Evolutionary conservation across 2,113 vertebrate species (phyloP), one percentile per base, ranked within the genome.

Genomic region (Tonatia bakeri): DNA sequence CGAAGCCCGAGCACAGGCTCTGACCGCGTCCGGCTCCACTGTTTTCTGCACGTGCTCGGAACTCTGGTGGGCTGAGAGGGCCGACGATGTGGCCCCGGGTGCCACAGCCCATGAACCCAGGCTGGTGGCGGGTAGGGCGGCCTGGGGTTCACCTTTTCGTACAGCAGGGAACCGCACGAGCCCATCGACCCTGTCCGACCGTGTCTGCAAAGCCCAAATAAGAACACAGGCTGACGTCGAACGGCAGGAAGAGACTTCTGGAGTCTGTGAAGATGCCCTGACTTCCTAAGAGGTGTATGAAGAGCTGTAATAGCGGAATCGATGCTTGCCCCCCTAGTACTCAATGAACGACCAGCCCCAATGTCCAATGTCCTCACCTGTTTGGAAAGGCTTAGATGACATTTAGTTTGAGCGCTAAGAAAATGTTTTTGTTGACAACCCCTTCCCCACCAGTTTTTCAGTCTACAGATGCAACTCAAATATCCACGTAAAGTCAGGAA

Each of bases 1-100:
- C 99, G 98, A 99, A 98, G 98, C 97, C 96, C 98, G 98, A 99
- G 99, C 99, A 99, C 97, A 99, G 97, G 98, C 90, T 47, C 96
- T 99, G 98, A 99, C 99, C 98, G 97, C 96, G 90, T 97, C 97
- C 97, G 98, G 98, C 98, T 98, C 94, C 82, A 96, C 65, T 87
- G 97, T 97, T 90, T 96, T 98, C 96, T 98, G 85, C 26, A 87
- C 91, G 95, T 97, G 94, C 94, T 94, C 69, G 97, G 96, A 97
- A 97, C 98, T 94, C 82, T 97, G 56, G 40, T 8, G 26, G 36
- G 43, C 67, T 50, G 52, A 76, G 54, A 87, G 28, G 14, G 47
- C 12, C 31, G 26, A 47, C 38, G 43, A n/a, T 54, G 96, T 96
- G 96, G 97, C 91, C 95, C 96, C 95, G 96, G 28, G 95, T 24